These are phyloP conservation scores for Chirona hameri DNA, from an alignment of 2,888 invertebrate genomes.

Conservation along the genomic window DNA sequence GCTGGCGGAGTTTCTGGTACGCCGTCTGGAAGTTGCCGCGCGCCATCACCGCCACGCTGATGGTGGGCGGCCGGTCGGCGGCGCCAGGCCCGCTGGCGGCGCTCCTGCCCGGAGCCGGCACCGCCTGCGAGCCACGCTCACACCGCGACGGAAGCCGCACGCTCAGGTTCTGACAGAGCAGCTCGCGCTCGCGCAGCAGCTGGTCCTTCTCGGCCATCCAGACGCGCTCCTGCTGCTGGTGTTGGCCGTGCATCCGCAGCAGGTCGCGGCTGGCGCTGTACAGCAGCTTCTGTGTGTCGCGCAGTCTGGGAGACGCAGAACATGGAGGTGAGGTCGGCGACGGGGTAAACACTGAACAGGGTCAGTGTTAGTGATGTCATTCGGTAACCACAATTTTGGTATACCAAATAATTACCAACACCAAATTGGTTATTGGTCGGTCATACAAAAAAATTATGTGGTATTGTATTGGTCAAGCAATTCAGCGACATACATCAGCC, in stretches of 20 bases:
- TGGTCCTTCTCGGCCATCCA: slow-evolving; percentile 47
- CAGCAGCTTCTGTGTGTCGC: slow-evolving; percentile 49
- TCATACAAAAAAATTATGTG: too few species aligned
- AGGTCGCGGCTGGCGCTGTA: slow-evolving; percentile 49
- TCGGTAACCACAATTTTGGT: too few species aligned
- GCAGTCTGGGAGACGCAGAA: slow-evolving; percentile 44
- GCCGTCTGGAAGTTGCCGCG: slow-evolving; percentile 2
- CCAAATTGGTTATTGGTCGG: too few species aligned
- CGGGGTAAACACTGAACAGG: too few species aligned
- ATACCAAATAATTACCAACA: too few species aligned
- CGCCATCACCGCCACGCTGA: not conserved
- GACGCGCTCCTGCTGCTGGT: slow-evolving; percentile 45
- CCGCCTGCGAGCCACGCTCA: slow-evolving; percentile 2
- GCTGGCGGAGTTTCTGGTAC: slow-evolving; percentile 10
- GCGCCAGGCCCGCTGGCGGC: not conserved
- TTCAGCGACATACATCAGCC: too few species aligned
- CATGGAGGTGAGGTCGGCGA: not conserved
- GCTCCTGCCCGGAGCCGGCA: not conserved
- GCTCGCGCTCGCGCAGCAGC: slow-evolving; percentile 33
- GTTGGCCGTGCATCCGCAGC: slow-evolving; percentile 46
- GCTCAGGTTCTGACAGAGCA: slow-evolving; percentile 23
- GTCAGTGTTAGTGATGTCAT: too few species aligned
- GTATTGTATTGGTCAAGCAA: too few species aligned
- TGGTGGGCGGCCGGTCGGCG: not conserved
- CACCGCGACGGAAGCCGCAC: slow-evolving; percentile 5